These are phyloP conservation scores for Etheostoma cragini DNA, from an alignment of 2,113 vertebrate genomes.

Conservation along the genomic window DNA sequence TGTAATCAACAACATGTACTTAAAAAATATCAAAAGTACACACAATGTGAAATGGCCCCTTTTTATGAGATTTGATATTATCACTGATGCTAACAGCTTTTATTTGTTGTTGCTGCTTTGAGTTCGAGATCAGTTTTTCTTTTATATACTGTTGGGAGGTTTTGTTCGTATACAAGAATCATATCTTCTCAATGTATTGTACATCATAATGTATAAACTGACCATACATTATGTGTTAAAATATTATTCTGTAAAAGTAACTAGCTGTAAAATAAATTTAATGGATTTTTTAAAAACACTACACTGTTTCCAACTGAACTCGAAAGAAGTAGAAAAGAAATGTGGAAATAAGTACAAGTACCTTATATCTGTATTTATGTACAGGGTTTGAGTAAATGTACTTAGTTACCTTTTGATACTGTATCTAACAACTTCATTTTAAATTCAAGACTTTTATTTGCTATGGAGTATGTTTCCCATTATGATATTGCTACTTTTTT, in stretches of 20 bases:
- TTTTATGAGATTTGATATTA: neutral
- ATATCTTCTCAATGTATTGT: neutral
- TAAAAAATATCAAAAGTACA: neutral
- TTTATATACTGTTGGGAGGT: neutral
- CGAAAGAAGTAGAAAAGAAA: neutral
- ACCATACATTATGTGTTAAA: neutral
- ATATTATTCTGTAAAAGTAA: neutral
- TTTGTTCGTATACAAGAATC: neutral
- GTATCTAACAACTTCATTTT: no score
- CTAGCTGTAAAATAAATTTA: neutral
- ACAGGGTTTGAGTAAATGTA: no score
- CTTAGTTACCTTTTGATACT: no score
- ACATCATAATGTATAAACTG: neutral
- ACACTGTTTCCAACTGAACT: neutral
- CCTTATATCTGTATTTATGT: no score
- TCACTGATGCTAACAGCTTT: neutral
- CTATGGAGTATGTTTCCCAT: no score
- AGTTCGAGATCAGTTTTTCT: neutral
- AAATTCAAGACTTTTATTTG: neutral
- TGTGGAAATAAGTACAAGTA: no score
- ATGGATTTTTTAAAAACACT: neutral
- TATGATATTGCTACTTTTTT: no score
- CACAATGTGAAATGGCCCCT: neutral
- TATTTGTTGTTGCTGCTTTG: neutral
- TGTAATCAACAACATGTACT: neutral